Evolutionary conservation across 2,888 invertebrate genomes (phyloP), one percentile per base, ranked within the genome.

Genomic region (Eledone cirrhosa): DNA sequence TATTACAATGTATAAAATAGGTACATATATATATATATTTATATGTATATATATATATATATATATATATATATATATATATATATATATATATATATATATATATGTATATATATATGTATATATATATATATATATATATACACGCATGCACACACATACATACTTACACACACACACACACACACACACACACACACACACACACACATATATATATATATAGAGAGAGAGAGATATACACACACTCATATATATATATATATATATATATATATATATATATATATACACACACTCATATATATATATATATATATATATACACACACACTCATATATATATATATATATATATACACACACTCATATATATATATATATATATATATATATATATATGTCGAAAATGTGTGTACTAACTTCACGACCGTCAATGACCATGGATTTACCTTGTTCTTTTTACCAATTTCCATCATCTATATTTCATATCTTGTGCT

Each of bases 81-180:
- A 63, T 3, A 63, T 7, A 63, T 22, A n/a, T 63, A 22, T 63
- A 22, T 63, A 22, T 63, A 63, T 5, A 2, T 13, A 33, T 33
- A 8, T 33, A n/a, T n/a, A n/a, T 13, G 59, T 5, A 13, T 7
- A 59, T 65, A 3, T 65, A 65, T 63, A 65, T 65, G n/a, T 65
- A 65, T 65, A 65, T 65, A 65, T 65, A 65, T 27, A 65, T 65
- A 65, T 65, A 65, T 65, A 65, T 65, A 65, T 65, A 65, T 65
- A 65, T 65, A 65, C 7, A 65, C n/a, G n/a, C n/a, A 65, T 65
- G n/a, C n/a, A 65, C n/a, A n/a, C n/a, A 65, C n/a, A 65, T 65
- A 65, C n/a, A n/a, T 65, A 65, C 29, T n/a, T n/a, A 65, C 29
- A 65, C 16, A 63, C 24, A 16, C 16, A 63, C 24, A 63, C 24